A percentile compares a stretch with the other conserved stretches of the same genome.
phyloP scores from a whole-genome alignment of 2,888 invertebrate species.

The Hyppa rectilinea region DNA sequence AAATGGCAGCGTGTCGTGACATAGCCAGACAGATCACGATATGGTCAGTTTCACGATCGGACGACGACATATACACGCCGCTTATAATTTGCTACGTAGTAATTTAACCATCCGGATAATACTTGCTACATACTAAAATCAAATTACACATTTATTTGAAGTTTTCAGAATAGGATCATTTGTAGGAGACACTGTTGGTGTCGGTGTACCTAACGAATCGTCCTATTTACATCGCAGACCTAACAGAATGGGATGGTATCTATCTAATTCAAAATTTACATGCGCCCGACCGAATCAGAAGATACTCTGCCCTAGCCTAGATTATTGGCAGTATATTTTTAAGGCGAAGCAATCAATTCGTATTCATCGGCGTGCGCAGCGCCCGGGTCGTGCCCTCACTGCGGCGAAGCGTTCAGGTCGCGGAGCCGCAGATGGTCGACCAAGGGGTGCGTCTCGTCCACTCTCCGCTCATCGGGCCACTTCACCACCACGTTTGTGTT shows the following conservation, averaged over 20 bases:
- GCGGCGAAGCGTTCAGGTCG: slow-evolving; percentile 81
- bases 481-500: slow-evolving; percentile 83
- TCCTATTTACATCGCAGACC: slow-evolving; percentile 77
- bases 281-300: slow-evolving; percentile 77
- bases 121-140: slow-evolving; percentile 69
- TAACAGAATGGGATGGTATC: slow-evolving; percentile 73
- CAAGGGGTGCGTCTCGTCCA: slow-evolving; percentile 78
- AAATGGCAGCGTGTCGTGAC: no score
- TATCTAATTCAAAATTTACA: slow-evolving; percentile 71
- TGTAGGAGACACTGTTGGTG: slow-evolving; percentile 60
- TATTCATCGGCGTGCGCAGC: slow-evolving; percentile 69
- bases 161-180: slow-evolving; percentile 57
- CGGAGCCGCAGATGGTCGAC: slow-evolving; percentile 83
- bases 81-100: slow-evolving; percentile 51
- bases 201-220: slow-evolving; percentile 61
- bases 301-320: slow-evolving; percentile 76
- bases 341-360: slow-evolving; percentile 80
- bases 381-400: slow-evolving; percentile 74
- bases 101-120: slow-evolving; percentile 66
- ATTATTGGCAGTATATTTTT: slow-evolving; percentile 77
- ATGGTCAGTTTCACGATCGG: no score
- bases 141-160: slow-evolving; percentile 66
- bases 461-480: slow-evolving; percentile 82
- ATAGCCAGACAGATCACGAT: no score
- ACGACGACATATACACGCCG: slow-evolving; percentile 46